A percentile compares a stretch with the other conserved stretches of the same genome.
Evolutionary conservation across 1,140 invertebrate genomes (phyloP).

Genomic region (Hesperophylax magnus): DNA sequence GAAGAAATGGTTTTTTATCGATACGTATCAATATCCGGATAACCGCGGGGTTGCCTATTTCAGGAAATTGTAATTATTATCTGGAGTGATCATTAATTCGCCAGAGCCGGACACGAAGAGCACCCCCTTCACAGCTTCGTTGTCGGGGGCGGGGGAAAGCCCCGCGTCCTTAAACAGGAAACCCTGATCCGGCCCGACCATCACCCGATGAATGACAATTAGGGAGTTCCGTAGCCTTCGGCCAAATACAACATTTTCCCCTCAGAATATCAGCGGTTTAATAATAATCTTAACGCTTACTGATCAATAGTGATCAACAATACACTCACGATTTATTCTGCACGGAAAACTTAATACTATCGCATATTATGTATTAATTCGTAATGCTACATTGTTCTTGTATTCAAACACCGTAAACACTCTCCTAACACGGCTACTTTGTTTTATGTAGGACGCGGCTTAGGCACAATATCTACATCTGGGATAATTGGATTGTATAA

Average conservation of each 20-base stretch:
- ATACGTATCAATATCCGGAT: constrained; percentile 18
- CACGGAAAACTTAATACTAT: too few relatives aligned
- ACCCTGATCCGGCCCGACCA: background rate
- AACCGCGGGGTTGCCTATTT: constrained; percentile 7
- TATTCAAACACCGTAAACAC: too few relatives aligned
- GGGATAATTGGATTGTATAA: background rate
- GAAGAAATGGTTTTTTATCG: constrained; percentile 1
- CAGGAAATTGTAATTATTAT: constrained; percentile 35
- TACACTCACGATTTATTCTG: too few relatives aligned
- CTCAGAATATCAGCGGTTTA: background rate
- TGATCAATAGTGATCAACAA: too few relatives aligned
- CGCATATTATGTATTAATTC: background rate
- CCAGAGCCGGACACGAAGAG: background rate
- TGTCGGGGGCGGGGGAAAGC: background rate
- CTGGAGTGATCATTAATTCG: constrained; percentile 31
- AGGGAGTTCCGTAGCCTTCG: constrained; percentile 22
- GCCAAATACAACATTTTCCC: constrained; percentile 11
- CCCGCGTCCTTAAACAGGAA: constrained; percentile 15
- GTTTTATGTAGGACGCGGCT: too few relatives aligned
- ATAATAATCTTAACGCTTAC: constrained; percentile 10
- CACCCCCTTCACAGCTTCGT: background rate
- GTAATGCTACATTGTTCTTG: too few relatives aligned
- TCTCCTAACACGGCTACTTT: too few relatives aligned
- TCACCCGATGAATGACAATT: constrained; percentile 37
- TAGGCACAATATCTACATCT: background rate